phyloP scores from a whole-genome alignment of 2,888 invertebrate genomes.

The Drosophila kambysellisi region DNA sequence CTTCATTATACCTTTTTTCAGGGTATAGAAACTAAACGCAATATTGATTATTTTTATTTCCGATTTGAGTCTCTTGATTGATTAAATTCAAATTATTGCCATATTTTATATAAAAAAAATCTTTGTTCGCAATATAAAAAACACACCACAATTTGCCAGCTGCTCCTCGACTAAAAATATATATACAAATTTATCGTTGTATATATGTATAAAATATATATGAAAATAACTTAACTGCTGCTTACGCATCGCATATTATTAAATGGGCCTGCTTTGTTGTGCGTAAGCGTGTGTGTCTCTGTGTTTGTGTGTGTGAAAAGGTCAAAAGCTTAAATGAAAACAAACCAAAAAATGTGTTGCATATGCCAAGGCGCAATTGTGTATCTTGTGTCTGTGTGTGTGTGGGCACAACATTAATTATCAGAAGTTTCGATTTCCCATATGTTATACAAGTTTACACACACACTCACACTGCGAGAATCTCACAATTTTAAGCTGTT shows the following conservation, averaged over 20 bases:
- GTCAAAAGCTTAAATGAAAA: slow-evolving; percentile 57
- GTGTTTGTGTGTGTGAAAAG: slow-evolving; percentile 48
- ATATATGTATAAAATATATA: slow-evolving; percentile 4
- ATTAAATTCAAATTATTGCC: not conserved
- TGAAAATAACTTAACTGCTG: slow-evolving; percentile 35
- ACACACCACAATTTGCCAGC: slow-evolving; percentile 18
- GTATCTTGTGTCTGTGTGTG: slow-evolving; percentile 20
- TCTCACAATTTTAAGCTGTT: slow-evolving; percentile 24
- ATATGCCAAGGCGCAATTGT: slow-evolving; percentile 53
- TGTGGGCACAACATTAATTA: slow-evolving; percentile 27
- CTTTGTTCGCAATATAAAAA: not conserved
- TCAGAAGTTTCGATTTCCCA: slow-evolving; percentile 49
- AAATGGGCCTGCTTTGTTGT: slow-evolving; percentile 11
- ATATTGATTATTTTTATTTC: not conserved
- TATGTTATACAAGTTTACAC: slow-evolving; percentile 56
- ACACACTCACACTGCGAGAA: not conserved
- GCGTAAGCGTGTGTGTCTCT: slow-evolving; percentile 6
- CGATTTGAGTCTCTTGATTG: not conserved
- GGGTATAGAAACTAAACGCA: not conserved
- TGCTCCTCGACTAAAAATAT: slow-evolving; percentile 22
- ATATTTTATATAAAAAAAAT: not conserved
- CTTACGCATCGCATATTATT: slow-evolving; percentile 34
- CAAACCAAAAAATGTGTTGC: slow-evolving; percentile 53
- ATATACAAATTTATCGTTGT: not conserved
- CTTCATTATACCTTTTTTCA: no score